These are phyloP conservation scores for silkworm (Bombyx mori) DNA, from an alignment of 1,140 invertebrate species.

Conservation along the genomic window DNA sequence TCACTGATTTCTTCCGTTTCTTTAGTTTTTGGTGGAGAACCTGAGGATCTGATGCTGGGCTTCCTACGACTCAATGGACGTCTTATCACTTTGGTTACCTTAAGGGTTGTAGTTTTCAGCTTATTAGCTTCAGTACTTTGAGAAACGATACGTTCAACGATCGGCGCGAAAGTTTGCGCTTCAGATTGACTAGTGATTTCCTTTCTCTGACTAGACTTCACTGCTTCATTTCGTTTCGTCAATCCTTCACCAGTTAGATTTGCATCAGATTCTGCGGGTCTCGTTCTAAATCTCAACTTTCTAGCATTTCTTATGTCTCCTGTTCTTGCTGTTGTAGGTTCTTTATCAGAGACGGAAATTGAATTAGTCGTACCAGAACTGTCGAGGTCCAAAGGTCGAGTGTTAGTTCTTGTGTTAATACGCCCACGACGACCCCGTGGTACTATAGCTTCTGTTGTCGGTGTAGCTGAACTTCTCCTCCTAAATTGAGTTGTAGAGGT, in stretches of 20 bases:
- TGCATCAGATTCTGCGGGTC: constrained; percentile 50
- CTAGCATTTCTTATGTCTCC: constrained; percentile 42
- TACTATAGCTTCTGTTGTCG: constrained; percentile 25
- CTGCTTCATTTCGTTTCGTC: constrained; percentile 30
- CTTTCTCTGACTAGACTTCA: constrained; percentile 50
- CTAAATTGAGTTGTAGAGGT: constrained; percentile 33
- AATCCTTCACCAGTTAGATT: constrained; percentile 61
- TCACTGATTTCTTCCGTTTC: constrained; percentile 53
- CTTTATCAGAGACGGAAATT: constrained; percentile 38
- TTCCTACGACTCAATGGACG: constrained; percentile 41
- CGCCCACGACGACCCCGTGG: constrained; percentile 33
- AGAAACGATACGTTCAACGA: constrained; percentile 25
- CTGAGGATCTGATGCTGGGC: constrained; percentile 26
- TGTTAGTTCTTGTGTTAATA: constrained; percentile 36
- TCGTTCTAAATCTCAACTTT: constrained; percentile 51
- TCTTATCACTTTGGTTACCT: constrained; percentile 41
- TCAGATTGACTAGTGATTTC: constrained; percentile 47
- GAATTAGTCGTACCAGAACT: constrained; percentile 53
- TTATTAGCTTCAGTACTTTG: constrained; percentile 32
- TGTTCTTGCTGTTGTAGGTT: constrained; percentile 39
- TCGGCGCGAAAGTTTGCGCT: constrained; percentile 21
- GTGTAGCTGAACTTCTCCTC: constrained; percentile 34
- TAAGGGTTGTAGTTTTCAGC: constrained; percentile 29
- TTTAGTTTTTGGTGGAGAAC: constrained; percentile 28
- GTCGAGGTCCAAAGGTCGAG: constrained; percentile 41